Conservation (phyloP, 2,113 vertebrate species). For the Tetrao urogallus region DNA sequence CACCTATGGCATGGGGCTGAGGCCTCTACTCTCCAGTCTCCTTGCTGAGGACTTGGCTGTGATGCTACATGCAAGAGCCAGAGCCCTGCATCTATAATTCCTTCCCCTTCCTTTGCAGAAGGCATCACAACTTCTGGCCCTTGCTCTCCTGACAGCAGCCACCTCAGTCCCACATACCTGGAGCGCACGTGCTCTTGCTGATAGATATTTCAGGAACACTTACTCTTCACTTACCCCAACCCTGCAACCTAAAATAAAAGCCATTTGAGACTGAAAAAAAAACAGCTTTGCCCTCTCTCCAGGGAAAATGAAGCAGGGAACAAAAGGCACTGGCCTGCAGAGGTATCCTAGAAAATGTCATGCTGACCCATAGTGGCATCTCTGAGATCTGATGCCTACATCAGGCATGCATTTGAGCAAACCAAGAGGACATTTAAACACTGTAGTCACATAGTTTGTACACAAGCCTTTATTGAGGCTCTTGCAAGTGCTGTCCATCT, state of each 20-base stretch:
- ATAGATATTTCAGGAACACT: no score
- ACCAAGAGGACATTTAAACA: neutral
- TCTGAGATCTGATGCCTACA: neutral
- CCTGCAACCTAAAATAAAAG: neutral
- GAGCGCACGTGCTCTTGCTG: rapidly evolving
- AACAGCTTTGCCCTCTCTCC: neutral
- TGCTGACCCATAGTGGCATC: neutral
- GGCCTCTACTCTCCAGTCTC: neutral
- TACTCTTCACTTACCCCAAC: neutral
- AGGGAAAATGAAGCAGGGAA: neutral
- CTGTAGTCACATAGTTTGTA: neutral
- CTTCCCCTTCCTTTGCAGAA: neutral
- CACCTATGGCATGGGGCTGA: neutral
- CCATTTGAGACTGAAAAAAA: neutral
- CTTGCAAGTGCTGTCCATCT: neutral
- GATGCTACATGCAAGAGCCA: neutral
- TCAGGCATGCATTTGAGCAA: neutral
- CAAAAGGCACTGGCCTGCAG: neutral
- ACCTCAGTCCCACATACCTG: neutral
- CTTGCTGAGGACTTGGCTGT: neutral
- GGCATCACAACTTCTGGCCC: neutral
- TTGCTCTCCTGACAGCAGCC: neutral
- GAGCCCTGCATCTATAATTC: neutral
- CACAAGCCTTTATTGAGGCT: neutral
- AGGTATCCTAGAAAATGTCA: neutral